These are phyloP conservation scores for Adelphocoris suturalis DNA, from an alignment of 2,888 invertebrate species.

Conservation along the genomic window DNA sequence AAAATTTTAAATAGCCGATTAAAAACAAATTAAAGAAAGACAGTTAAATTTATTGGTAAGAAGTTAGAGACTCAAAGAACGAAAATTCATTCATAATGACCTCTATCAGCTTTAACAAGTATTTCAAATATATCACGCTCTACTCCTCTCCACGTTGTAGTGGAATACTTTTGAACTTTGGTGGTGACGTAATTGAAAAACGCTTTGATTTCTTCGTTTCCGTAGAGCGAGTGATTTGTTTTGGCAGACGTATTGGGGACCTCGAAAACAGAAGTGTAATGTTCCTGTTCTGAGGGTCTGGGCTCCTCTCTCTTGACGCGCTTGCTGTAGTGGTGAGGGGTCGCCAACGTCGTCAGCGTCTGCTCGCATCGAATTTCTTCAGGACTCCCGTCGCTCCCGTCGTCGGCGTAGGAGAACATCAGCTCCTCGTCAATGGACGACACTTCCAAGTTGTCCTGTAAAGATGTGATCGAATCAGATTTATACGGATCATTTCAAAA, in stretches of 20 bases:
- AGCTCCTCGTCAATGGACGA: background rate
- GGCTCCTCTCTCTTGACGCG: background rate
- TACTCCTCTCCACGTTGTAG: background rate
- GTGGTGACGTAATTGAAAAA: conserved; percentile 48
- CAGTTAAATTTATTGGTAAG: too few relatives aligned
- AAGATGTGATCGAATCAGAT: background rate
- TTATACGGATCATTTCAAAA: too few relatives aligned
- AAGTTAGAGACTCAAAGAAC: too few relatives aligned
- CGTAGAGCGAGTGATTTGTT: background rate
- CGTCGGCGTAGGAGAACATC: background rate
- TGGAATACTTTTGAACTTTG: background rate
- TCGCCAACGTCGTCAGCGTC: background rate
- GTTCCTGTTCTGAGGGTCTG: background rate
- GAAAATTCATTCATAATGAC: conserved; percentile 4
- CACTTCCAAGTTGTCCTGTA: background rate
- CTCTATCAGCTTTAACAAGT: background rate
- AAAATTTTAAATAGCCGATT: too few relatives aligned
- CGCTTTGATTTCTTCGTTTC: conserved; percentile 23
- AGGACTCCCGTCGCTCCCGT: background rate
- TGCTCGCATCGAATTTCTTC: background rate
- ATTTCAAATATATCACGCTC: conserved; percentile 22
- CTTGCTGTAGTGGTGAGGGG: background rate
- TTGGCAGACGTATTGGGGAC: background rate
- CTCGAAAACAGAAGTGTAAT: background rate
- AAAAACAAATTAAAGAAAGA: too few relatives aligned